Evolutionary conservation across 2,888 invertebrate species (phyloP).

Genomic region (Tenthredo distinguenda): DNA sequence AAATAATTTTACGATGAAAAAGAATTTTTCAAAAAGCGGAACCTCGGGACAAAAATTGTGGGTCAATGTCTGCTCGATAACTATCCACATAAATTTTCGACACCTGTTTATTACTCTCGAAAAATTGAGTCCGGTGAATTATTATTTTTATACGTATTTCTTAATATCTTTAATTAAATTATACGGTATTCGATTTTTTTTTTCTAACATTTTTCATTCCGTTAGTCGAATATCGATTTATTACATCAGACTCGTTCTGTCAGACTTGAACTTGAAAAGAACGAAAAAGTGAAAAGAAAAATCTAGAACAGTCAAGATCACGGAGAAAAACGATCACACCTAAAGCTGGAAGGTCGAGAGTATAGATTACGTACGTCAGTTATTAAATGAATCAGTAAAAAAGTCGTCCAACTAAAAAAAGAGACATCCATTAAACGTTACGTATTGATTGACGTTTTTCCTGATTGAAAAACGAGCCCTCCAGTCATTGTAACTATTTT

Average conservation of each 20-base stretch:
- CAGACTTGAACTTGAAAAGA: not conserved
- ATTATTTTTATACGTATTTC: not conserved
- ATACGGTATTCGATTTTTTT: not conserved
- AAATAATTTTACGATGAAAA: not conserved
- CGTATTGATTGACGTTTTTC: not conserved
- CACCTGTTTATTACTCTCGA: not conserved
- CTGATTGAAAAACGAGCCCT: not conserved
- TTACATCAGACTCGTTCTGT: not conserved
- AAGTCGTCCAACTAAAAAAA: not conserved
- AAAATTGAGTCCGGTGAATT: not conserved
- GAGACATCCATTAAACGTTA: not conserved
- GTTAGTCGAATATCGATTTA: not conserved
- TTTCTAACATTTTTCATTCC: not conserved
- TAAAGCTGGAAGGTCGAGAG: not conserved
- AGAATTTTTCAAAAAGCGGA: not conserved
- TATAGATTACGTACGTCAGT: not conserved
- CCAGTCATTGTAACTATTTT: not conserved
- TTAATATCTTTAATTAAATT: no score
- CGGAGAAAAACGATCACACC: not conserved
- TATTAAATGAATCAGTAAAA: not conserved
- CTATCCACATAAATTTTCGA: not conserved
- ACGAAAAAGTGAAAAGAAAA: not conserved
- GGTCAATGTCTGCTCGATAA: not conserved
- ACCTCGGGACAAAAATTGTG: not conserved
- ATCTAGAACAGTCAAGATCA: conserved; percentile 2